Evolutionary conservation across 2,888 invertebrate genomes (phyloP), one percentile per base, ranked within the genome.

Genomic region (Eristalis intricaria): DNA sequence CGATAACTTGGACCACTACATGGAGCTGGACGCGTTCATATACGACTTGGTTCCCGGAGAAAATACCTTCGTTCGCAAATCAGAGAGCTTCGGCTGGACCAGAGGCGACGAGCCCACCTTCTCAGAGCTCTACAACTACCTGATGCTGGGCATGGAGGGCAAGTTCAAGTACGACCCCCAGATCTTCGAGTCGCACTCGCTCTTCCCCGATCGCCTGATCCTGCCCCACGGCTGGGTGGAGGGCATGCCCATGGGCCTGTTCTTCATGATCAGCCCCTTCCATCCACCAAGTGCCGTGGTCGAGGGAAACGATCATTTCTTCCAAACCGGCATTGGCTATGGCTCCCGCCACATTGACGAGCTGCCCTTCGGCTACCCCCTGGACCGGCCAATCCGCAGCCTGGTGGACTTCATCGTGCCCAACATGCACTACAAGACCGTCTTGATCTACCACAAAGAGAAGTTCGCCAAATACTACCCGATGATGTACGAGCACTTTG

Each of bases 331-430:
- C 89, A 92, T 94, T 84, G 95, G 94, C 89, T 94, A 94, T 90
- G 95, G 94, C 91, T 91, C 94, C 93, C 90, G 93, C 70, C 90
- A 91, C 75, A 93, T 95, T 65, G 96, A 96, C 91, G 94, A 94
- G 89, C 94, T 94, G 91, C 94, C 96, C 64, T 94, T 95, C 90
- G 96, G 96, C 74, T 97, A 95, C 94, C 97, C 97, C 85, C 94
- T 97, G 91, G 96, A 97, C 91, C 95, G 96, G 89, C 93, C 93
- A 26, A 94, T 96, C 90, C 93, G 95, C 63, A 93, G 95, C 64
- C 29, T 75, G 1, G 92, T 92, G 68, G 93, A 93, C 85, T 96
- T 95, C 94, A 94, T 94, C 89, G 95, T 95, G 22, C 94, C 96
- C 58, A 96, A 96, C 93, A 95, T 95, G 93, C 94, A 94, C 92